Conservation (phyloP, 2,113 vertebrate genomes). For the Istiophorus platypterus region DNA sequence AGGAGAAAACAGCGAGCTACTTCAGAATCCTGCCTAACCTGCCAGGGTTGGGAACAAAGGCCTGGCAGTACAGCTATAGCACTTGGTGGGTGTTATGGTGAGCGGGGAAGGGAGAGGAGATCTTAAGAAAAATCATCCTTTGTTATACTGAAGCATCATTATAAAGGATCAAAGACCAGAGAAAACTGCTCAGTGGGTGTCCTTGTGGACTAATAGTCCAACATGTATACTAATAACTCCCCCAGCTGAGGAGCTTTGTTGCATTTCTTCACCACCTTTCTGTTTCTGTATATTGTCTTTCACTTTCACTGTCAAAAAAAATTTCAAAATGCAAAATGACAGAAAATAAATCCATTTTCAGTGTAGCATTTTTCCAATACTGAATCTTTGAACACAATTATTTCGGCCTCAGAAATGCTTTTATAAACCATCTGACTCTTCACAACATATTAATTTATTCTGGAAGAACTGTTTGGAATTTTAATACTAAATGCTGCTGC, state of each 20-base stretch:
- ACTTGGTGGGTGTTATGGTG: slow-evolving; percentile 12
- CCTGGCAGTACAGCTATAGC: slow-evolving; percentile 50
- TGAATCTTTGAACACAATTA: slow-evolving; percentile 27
- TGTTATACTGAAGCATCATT: slow-evolving; percentile 21
- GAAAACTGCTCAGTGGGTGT: neutral
- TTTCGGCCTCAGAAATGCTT: slow-evolving; percentile 48
- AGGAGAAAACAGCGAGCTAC: slow-evolving; percentile 67
- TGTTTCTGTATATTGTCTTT: neutral
- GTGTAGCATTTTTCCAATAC: slow-evolving; percentile 16
- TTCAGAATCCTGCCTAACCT: slow-evolving; percentile 80
- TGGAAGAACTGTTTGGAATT: slow-evolving; percentile 51
- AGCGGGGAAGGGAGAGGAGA: neutral
- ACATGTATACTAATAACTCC: slow-evolving; percentile 9
- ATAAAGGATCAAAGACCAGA: slow-evolving; percentile 28
- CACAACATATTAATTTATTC: slow-evolving; percentile 57
- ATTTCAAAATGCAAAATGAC: slow-evolving; percentile 27
- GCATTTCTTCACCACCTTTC: neutral
- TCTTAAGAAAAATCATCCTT: slow-evolving; percentile 22
- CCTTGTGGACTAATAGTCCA: neutral
- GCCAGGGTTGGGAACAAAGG: slow-evolving; percentile 78
- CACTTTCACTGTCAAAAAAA: slow-evolving; percentile 18
- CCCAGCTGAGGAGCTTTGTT: neutral
- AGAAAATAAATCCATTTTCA: neutral
- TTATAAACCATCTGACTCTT: slow-evolving; percentile 45
- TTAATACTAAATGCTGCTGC: slow-evolving; percentile 39